A percentile compares a stretch with the other conserved stretches of the same genome.
Evolutionary conservation across 2,797 vertebrate genomes (phyloP).

Genomic region (Ispidina picta): DNA sequence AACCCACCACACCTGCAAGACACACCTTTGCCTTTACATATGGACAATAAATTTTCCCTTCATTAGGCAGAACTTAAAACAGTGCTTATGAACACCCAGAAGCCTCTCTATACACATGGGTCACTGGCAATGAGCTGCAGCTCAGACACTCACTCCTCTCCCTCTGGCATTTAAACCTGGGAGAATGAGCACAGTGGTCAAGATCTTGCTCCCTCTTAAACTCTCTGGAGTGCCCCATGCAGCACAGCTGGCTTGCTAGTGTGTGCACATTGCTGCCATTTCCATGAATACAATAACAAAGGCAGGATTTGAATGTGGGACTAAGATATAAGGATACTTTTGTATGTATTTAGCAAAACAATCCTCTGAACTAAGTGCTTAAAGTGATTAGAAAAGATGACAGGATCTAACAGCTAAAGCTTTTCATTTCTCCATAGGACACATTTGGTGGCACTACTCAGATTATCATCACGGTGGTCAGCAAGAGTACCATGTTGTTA

Average conservation of each 20-base stretch:
- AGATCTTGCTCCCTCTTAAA: not conserved
- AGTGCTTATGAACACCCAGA: not conserved
- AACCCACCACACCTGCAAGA: not conserved
- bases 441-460: not conserved
- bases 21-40: not conserved
- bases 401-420: not conserved
- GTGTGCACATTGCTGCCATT: too few relatives aligned
- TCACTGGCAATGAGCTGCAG: not conserved
- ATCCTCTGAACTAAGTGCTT: not conserved
- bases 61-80: not conserved
- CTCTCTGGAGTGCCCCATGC: accelerated
- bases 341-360: not conserved
- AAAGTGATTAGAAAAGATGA: not conserved
- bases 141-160: not conserved
- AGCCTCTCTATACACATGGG: not conserved
- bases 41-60: not conserved
- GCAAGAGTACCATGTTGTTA: not conserved
- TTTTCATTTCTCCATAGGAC: not conserved
- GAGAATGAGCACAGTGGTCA: not conserved
- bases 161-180: not conserved
- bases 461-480: accelerated
- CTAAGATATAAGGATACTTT: not conserved
- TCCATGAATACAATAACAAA: not conserved
- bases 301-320: not conserved
- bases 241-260: not conserved